Evolutionary conservation across 2,113 vertebrate species (phyloP).

Genomic region (Hippocampus abdominalis): DNA sequence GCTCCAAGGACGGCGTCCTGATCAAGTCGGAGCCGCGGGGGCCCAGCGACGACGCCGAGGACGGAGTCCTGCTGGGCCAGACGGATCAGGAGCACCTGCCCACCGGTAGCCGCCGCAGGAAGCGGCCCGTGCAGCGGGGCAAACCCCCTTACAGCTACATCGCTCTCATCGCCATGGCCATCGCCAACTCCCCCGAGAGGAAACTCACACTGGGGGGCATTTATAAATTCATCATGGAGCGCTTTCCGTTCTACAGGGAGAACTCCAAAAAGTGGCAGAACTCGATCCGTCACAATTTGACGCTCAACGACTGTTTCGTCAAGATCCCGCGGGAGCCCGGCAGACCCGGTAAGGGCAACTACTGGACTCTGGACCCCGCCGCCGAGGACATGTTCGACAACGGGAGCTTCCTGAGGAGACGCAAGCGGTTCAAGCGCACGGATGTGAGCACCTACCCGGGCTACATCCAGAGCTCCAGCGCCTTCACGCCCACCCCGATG

Average conservation of each 20-base stretch:
- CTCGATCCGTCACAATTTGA: conserved; percentile 84
- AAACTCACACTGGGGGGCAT: conserved; percentile 93
- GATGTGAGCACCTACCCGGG: conserved; percentile 86
- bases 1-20: conserved; percentile 63
- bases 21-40: conserved; percentile 77
- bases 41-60: conserved; percentile 60
- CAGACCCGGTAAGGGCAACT: conserved; percentile 82
- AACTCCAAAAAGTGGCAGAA: conserved; percentile 94
- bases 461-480: conserved; percentile 85
- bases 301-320: conserved; percentile 85
- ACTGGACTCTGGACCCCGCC: conserved; percentile 83
- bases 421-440: conserved; percentile 84
- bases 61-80: conserved; percentile 59
- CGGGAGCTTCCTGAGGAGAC: conserved; percentile 79
- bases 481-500: conserved; percentile 79
- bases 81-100: conserved; percentile 71
- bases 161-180: conserved; percentile 95
- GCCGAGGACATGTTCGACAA: conserved; percentile 88
- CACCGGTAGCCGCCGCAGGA: conserved; percentile 81
- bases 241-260: conserved; percentile 95
- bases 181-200: conserved; percentile 92
- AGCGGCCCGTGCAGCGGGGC: conserved; percentile 88
- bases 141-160: conserved; percentile 98
- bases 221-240: conserved; percentile 96
- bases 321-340: conserved; percentile 85